Evolutionary conservation across 2,888 invertebrate species (phyloP).

Genomic region (Cephus pulcher): DNA sequence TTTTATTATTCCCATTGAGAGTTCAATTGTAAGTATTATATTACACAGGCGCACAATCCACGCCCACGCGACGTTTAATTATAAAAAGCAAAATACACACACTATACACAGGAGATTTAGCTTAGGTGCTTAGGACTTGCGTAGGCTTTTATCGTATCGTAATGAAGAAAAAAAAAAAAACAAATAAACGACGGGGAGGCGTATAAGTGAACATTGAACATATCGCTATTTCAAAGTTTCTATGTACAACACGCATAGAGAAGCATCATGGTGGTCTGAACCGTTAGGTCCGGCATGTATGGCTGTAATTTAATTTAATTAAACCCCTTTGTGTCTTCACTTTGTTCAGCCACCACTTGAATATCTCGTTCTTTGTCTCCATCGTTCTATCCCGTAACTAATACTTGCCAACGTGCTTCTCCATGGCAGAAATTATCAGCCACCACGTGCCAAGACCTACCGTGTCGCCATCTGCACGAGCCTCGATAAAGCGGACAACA

Average conservation of each 20-base stretch:
- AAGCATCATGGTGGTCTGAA: not conserved
- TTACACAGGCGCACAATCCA: conserved; percentile 27
- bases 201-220: conserved; percentile 55
- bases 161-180: conserved; percentile 33
- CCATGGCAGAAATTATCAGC: not conserved
- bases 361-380: not conserved
- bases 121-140: conserved; percentile 49
- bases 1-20: conserved; percentile 19
- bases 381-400: not conserved
- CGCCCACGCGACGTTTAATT: conserved; percentile 13
- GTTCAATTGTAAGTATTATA: conserved; percentile 36
- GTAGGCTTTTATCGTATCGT: conserved; percentile 47
- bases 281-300: not conserved
- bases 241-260: conserved; percentile 23
- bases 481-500: conserved; percentile 15
- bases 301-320: not conserved
- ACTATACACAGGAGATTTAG: conserved; percentile 29
- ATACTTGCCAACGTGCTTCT: not conserved
- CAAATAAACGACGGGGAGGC: not conserved
- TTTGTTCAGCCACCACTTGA: not conserved
- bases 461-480: not conserved
- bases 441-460: not conserved
- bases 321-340: not conserved
- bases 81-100: conserved; percentile 25
- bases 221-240: conserved; percentile 56